phyloP scores from a whole-genome alignment of 2,113 vertebrate genomes.

The Myxocyprinus asiaticus region DNA sequence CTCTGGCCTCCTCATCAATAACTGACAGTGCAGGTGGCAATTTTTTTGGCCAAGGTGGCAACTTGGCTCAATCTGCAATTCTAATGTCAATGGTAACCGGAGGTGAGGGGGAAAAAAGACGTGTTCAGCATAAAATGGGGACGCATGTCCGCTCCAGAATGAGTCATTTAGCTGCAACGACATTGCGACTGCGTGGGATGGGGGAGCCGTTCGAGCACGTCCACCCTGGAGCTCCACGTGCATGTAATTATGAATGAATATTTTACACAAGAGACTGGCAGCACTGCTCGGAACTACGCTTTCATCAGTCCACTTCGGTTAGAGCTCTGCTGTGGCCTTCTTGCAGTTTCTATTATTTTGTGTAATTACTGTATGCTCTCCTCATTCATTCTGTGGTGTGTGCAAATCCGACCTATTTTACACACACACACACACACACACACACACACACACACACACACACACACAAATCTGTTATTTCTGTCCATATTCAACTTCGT shows the following conservation, averaged over 20 bases:
- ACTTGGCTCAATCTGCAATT: slow-evolving; percentile 58
- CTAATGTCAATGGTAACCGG: slow-evolving; percentile 51
- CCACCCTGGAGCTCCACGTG: slow-evolving; percentile 34
- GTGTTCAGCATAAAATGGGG: slow-evolving; percentile 49
- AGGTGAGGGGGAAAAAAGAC: slow-evolving; percentile 31
- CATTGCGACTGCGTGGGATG: not conserved
- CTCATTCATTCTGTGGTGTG: slow-evolving; percentile 21
- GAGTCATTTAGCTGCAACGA: not conserved
- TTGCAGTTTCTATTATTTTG: slow-evolving; percentile 43
- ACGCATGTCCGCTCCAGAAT: slow-evolving; percentile 48
- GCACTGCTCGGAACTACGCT: not conserved
- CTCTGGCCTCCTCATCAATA: slow-evolving; percentile 49
- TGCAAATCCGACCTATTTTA: not conserved
- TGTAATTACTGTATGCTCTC: slow-evolving; percentile 29
- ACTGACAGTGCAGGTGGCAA: slow-evolving; percentile 52
- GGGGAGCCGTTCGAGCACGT: slow-evolving; percentile 2
- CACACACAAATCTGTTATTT: too few species aligned
- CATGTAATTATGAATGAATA: slow-evolving; percentile 48
- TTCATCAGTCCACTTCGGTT: slow-evolving; percentile 39
- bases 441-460: too few species aligned
- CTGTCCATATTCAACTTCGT: too few species aligned
- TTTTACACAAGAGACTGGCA: slow-evolving; percentile 32
- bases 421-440: not conserved
- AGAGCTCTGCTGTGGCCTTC: slow-evolving; percentile 11
- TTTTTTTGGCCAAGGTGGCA: slow-evolving; percentile 39